Evolutionary conservation across 2,888 invertebrate species (phyloP).

Genomic region (Alentia gelatinosa): DNA sequence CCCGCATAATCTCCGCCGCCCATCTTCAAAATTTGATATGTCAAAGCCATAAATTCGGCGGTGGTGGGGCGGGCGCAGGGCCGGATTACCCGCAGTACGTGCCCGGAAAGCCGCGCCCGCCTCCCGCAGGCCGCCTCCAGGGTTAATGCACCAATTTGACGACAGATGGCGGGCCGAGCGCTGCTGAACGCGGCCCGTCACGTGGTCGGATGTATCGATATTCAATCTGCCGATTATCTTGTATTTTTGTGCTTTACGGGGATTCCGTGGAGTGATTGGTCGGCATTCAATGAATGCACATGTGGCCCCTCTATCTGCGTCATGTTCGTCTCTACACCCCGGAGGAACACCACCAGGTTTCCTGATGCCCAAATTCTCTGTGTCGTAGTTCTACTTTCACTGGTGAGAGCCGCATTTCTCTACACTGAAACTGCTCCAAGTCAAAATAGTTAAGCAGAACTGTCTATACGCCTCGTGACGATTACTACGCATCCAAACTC

Average conservation of each 20-base stretch:
- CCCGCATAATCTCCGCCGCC: conserved; percentile 43
- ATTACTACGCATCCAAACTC: too few species aligned
- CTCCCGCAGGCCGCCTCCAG: neutral
- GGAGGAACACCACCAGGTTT: too few species aligned
- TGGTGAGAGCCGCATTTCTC: too few species aligned
- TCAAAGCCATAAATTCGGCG: conserved; percentile 51
- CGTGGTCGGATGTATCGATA: neutral
- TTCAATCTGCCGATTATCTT: neutral
- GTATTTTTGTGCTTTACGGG: neutral
- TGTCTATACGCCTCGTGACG: too few species aligned
- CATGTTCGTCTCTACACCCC: too few species aligned
- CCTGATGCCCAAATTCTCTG: too few species aligned
- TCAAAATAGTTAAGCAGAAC: too few species aligned
- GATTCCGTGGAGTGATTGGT: neutral
- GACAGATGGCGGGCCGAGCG: conserved; percentile 3
- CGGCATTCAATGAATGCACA: conserved; percentile 14
- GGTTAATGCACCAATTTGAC: conserved; percentile 40
- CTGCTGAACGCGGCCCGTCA: conserved; percentile 13
- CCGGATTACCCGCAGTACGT: neutral
- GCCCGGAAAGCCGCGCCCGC: conserved; percentile 8
- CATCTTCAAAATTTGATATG: conserved; percentile 54
- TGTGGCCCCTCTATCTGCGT: neutral
- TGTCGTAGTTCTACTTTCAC: too few species aligned
- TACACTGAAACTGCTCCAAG: too few species aligned
- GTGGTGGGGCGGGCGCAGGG: neutral